Evolutionary conservation across 2,888 invertebrate genomes (phyloP).

Genomic region (Ferdinandea cuprea): DNA sequence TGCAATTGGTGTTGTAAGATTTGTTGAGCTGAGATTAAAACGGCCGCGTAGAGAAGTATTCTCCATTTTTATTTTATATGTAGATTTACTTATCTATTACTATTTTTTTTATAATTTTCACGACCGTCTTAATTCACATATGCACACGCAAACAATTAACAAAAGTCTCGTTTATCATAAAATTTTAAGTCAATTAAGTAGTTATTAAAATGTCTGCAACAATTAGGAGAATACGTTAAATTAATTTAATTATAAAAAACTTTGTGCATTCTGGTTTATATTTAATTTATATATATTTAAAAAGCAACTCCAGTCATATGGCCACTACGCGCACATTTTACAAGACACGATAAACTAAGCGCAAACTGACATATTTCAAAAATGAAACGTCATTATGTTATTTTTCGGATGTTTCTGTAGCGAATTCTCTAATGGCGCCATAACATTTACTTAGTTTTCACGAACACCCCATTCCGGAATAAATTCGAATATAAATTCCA

Average conservation of each 20-base stretch:
- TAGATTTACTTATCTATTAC: neutral
- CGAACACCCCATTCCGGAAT: too few relatives aligned
- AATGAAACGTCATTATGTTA: too few relatives aligned
- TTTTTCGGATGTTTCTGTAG: too few relatives aligned
- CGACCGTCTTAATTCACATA: neutral
- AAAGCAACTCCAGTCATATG: neutral
- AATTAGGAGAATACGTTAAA: neutral
- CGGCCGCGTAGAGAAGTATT: constrained; percentile 77
- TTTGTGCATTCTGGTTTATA: neutral
- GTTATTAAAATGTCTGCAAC: too few relatives aligned
- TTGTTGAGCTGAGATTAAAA: constrained; percentile 79
- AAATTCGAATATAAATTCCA: too few relatives aligned
- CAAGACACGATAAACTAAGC: too few relatives aligned
- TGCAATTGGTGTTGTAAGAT: constrained; percentile 79
- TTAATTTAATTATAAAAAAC: constrained; percentile 1
- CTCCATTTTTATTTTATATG: constrained; percentile 39
- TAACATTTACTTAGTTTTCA: too few relatives aligned
- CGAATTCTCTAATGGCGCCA: too few relatives aligned
- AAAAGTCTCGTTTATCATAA: neutral
- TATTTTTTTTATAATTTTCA: constrained; percentile 7
- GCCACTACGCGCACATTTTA: constrained; percentile 42
- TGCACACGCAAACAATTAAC: neutral
- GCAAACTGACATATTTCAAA: constrained; percentile 33
- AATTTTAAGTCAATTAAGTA: neutral
- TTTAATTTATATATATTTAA: constrained; percentile 10